Evolutionary conservation across 2,888 invertebrate genomes (phyloP).

Genomic region (Poecilobothrus nobilitatus): DNA sequence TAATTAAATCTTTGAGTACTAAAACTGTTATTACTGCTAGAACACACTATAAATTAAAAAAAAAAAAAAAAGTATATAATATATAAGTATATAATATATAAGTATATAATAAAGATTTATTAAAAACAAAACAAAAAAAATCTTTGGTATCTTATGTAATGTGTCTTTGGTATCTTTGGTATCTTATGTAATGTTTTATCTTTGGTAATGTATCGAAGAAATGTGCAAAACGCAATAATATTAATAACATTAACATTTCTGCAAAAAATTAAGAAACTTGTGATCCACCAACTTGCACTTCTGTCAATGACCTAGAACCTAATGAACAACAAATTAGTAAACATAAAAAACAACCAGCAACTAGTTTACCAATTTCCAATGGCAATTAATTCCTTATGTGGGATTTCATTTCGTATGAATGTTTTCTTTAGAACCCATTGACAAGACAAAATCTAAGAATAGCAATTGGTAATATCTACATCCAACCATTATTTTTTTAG

Average conservation of each 20-base stretch:
- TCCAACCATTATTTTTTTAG: constrained; percentile 51
- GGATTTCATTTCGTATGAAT: constrained; percentile 58
- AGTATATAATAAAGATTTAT: background rate
- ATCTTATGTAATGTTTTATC: too few relatives aligned
- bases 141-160: too few relatives aligned
- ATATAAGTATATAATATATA: too few relatives aligned
- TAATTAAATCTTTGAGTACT: constrained; percentile 67
- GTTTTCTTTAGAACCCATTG: constrained; percentile 66
- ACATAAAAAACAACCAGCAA: constrained; percentile 60
- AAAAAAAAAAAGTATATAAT: too few relatives aligned
- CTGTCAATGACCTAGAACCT: constrained; percentile 60
- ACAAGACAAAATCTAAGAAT: constrained; percentile 65
- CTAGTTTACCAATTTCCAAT: constrained; percentile 58
- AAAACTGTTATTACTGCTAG: constrained; percentile 62
- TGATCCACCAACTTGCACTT: constrained; percentile 71
- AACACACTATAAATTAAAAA: constrained; percentile 46
- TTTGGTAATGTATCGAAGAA: constrained; percentile 68
- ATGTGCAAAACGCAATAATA: constrained; percentile 72
- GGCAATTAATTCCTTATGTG: constrained; percentile 66
- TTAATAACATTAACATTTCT: constrained; percentile 58
- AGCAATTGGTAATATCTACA: constrained; percentile 56
- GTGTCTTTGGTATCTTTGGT: too few relatives aligned
- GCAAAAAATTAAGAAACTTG: constrained; percentile 72
- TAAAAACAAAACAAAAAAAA: constrained; percentile 34
- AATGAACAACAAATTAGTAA: constrained; percentile 58